Conservation (phyloP, 2,113 vertebrate species). For the Pygoscelis antarcticus region DNA sequence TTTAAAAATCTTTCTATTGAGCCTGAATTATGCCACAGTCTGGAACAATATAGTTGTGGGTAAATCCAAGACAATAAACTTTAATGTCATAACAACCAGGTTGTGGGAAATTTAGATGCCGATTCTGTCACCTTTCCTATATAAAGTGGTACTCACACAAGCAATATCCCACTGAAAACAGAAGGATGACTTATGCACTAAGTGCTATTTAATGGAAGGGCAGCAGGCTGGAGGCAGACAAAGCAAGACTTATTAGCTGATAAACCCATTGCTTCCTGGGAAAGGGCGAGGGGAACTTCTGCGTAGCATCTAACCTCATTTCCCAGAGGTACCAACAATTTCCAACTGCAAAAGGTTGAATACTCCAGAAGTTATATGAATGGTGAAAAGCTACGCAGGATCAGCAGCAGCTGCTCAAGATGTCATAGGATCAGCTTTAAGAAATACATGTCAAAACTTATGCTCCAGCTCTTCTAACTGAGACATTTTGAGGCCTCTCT, state of each 20-base stretch:
- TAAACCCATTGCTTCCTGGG: background rate
- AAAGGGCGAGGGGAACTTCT: background rate
- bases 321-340: background rate
- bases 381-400: background rate
- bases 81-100: background rate
- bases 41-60: background rate
- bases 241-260: background rate
- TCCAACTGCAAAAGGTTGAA: background rate
- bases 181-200: background rate
- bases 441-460: background rate
- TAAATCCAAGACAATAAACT: background rate
- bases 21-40: background rate
- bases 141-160: background rate
- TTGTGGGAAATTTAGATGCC: background rate
- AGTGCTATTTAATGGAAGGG: background rate
- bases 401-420: background rate
- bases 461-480: background rate
- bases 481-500: background rate
- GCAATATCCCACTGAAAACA: background rate
- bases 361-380: background rate
- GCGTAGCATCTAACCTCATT: background rate
- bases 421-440: background rate
- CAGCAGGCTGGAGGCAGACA: background rate
- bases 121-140: background rate
- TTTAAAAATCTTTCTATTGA: background rate